Base-by-base conservation (phyloP, 2,888 invertebrate species). In the Acanthacorydalis orientalis region DNA sequence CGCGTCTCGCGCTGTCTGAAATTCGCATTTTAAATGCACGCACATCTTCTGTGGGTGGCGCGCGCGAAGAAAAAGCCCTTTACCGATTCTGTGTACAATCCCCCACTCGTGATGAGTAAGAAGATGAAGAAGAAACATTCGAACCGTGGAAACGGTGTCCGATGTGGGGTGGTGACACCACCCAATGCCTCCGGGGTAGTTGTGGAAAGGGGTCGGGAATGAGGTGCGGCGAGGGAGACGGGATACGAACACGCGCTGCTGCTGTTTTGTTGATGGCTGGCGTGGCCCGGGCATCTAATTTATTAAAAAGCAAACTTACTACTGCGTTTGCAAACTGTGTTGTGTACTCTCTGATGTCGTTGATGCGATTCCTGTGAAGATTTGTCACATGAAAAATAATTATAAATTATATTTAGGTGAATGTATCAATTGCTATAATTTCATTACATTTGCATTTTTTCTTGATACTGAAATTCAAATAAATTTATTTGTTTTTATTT, bases 231-330 rank as follows among this genome's bases (percentile, higher is more conserved):
- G 23, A 23, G 23, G 23, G 23, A 23, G 23, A 23, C 23, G 23
- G 23, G 23, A 23, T 23, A 23, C 23, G 23, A 23, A 23, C 23
- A 23, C 23, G 23, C 23, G 23, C 23, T 23, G 23, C 23, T 23
- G 23, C 23, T 23, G 23, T 23, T 23, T 23, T 38, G 38, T 38
- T 38, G 14, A 15, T 38, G 12, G 15, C 38, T 38, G 38, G 15
- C 38, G 15, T 38, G 14, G 14, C 32, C 31, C 31, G 43, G 43
- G 31, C 31, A 31, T 43, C 43, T 43, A 43, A 43, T 43, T 43
- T 43, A 43, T 43, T 43, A 43, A 43, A 43, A 43, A 31, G 43
- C 32, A 43, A 43, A 43, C 43, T 15, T 23, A 23, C 23, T 23
- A 23, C 23, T 23, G 23, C 23, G 23, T 23, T 23, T 23, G 23